Conservation (phyloP, 2,888 invertebrate species). For the Acrobasis repandana region DNA sequence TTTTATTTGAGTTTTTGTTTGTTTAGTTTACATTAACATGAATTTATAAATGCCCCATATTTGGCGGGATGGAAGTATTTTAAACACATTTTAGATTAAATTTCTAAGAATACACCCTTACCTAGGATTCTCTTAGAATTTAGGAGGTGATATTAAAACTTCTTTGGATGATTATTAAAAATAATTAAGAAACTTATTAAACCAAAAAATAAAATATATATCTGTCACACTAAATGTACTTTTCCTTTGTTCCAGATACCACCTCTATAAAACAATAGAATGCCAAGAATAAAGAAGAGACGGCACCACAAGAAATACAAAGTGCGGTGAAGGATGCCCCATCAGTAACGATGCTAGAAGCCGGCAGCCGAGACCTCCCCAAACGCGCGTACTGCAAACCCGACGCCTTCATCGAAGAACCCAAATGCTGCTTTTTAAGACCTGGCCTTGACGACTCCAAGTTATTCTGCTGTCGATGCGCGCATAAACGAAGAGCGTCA, state of each 20-base stretch:
- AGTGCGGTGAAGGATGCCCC: conserved; percentile 51
- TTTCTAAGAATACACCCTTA: no score
- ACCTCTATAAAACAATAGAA: conserved; percentile 36
- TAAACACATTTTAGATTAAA: no score
- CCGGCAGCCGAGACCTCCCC: conserved; percentile 41
- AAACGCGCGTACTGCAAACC: conserved; percentile 40
- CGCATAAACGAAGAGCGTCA: conserved; percentile 68
- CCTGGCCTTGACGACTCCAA: conserved; percentile 41
- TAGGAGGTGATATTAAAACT: no score
- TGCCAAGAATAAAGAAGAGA: conserved; percentile 51
- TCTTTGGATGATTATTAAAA: no score
- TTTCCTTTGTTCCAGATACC: conserved; percentile 31
- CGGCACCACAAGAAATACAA: conserved; percentile 62
- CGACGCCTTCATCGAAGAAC: conserved; percentile 38
- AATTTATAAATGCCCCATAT: no score
- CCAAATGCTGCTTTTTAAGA: conserved; percentile 46
- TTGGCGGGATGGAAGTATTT: no score
- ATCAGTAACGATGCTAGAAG: conserved; percentile 48
- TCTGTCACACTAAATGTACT: neutral
- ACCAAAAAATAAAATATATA: no score
- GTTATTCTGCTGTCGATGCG: conserved; percentile 75
- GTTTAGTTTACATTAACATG: no score
- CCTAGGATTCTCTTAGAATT: no score
- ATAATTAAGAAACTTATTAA: no score
- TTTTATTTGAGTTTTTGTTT: neutral